Evolutionary conservation across 2,797 vertebrate genomes (phyloP), one percentile per base, ranked within the genome.

Genomic region (Sebastes paucispinis): DNA sequence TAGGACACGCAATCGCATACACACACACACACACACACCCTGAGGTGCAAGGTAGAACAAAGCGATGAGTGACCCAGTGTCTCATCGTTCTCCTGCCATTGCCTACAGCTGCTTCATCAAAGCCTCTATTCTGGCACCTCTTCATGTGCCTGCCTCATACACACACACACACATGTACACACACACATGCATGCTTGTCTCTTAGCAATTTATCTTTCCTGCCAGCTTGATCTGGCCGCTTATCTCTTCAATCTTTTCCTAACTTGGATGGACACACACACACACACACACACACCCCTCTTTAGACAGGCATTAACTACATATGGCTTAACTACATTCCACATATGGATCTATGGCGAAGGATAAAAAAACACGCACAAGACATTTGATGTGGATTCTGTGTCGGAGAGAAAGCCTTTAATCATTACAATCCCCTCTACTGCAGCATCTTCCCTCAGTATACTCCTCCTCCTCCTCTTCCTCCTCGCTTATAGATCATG

Each of bases 101-200:
- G 79, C 81, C 86, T 82, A 73, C 88, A 92, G 91, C 90, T 86
- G 89, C 76, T 87, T 87, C 79, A 92, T 93, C 88, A 91, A 93
- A 91, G 87, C 87, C 62, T 82, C 77, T 88, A 77, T 73, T 83
- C 77, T 90, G 88, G 83, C 89, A 86, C 75, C 71, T 87, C 70
- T 66, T 88, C 84, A 36, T 79, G 75, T 25, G 63, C 57, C 62
- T 52, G 47, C 52, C 32, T 24, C 43, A 62, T 6, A 57, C 65
- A 78, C 58, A 75, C 59, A 77, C 52, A 69, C 22, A 69, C 29
- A 36, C 22, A 59, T 16, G 31, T 58, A 60, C 27, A 73, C 18
- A 31, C 64, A 29, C 25, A 59, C 57, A 59, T 27, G 50, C 20
- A 47, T 64, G 32, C 54, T 62, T 58, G 32, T 67, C 74, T 84